phyloP scores from a whole-genome alignment of 2,797 vertebrate species.

The Alfaro cultratus region DNA sequence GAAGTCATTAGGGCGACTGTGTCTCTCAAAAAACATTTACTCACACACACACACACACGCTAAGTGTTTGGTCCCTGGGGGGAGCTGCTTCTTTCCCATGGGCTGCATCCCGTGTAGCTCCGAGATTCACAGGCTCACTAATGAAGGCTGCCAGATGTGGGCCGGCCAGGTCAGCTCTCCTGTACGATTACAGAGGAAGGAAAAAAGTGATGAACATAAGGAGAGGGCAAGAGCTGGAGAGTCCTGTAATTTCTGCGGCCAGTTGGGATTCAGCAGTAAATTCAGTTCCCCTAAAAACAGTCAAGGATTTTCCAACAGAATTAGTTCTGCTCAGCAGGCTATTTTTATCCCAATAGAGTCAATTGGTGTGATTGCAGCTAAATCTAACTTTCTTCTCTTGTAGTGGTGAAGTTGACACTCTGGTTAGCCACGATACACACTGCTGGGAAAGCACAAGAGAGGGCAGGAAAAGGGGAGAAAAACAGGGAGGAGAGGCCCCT shows the following conservation, averaged over 20 bases:
- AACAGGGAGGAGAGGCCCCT: slow-evolving; percentile 28
- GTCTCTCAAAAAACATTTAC: slow-evolving; percentile 39
- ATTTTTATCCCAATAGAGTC: slow-evolving; percentile 45
- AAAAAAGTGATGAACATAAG: slow-evolving; percentile 58
- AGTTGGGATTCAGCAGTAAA: slow-evolving; percentile 54
- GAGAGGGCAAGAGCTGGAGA: slow-evolving; percentile 54
- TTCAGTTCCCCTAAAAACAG: slow-evolving; percentile 68
- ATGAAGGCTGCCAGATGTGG: slow-evolving; percentile 83
- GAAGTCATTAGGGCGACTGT: slow-evolving; percentile 73
- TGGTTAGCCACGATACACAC: slow-evolving; percentile 27
- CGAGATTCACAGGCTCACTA: slow-evolving; percentile 79
- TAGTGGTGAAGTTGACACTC: slow-evolving; percentile 34
- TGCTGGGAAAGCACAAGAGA: slow-evolving; percentile 45
- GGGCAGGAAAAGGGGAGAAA: slow-evolving; percentile 21
- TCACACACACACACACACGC: slow-evolving; percentile 24
- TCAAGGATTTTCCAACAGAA: slow-evolving; percentile 38
- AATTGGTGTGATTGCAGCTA: slow-evolving; percentile 24
- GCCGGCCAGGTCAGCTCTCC: slow-evolving; percentile 73
- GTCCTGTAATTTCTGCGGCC: slow-evolving; percentile 71
- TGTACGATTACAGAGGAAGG: slow-evolving; percentile 77
- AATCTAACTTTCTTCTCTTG: slow-evolving; percentile 19
- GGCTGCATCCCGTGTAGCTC: slow-evolving; percentile 66
- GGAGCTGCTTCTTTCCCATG: slow-evolving; percentile 75
- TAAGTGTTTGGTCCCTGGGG: slow-evolving; percentile 49
- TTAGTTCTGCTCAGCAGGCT: slow-evolving; percentile 40